Evolutionary conservation across 2,113 vertebrate genomes (phyloP).

Genomic region (Otis tarda): DNA sequence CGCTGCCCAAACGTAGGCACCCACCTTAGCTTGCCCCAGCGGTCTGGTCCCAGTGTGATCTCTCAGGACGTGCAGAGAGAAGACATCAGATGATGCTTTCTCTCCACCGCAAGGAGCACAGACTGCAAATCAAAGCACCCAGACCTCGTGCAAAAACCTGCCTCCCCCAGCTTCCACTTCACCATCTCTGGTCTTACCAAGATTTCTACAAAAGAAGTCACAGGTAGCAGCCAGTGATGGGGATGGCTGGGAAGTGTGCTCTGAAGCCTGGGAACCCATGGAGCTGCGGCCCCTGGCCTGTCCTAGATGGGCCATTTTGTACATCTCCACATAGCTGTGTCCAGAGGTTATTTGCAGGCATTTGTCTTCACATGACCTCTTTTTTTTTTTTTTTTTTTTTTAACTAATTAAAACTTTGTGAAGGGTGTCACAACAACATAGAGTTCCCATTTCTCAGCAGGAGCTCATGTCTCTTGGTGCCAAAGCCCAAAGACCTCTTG

Average conservation of each 20-base stretch:
- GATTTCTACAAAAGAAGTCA: not conserved
- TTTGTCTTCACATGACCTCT: not conserved
- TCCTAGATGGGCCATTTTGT: not conserved
- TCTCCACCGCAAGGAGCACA: not conserved
- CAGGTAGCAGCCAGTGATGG: not conserved
- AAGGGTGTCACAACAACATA: not conserved
- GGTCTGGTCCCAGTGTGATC: not conserved
- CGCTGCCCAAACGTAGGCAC: not conserved
- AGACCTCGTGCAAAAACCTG: not conserved
- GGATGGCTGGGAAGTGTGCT: fast-evolving
- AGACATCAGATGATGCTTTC: fast-evolving
- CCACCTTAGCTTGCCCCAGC: not conserved
- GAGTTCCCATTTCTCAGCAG: not conserved
- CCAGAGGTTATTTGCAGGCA: not conserved
- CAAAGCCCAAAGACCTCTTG: not conserved
- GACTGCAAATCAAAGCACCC: not conserved
- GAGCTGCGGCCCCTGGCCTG: not conserved
- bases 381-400: not conserved
- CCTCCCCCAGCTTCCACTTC: not conserved
- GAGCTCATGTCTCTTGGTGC: not conserved
- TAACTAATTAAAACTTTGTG: not conserved
- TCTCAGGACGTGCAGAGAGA: not conserved
- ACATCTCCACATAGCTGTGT: not conserved
- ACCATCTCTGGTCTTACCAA: not conserved
- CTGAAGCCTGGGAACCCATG: not conserved